Base-by-base conservation (phyloP, 92 coral and sea anemone genomes). In the Zoanthus sociatus region DNA sequence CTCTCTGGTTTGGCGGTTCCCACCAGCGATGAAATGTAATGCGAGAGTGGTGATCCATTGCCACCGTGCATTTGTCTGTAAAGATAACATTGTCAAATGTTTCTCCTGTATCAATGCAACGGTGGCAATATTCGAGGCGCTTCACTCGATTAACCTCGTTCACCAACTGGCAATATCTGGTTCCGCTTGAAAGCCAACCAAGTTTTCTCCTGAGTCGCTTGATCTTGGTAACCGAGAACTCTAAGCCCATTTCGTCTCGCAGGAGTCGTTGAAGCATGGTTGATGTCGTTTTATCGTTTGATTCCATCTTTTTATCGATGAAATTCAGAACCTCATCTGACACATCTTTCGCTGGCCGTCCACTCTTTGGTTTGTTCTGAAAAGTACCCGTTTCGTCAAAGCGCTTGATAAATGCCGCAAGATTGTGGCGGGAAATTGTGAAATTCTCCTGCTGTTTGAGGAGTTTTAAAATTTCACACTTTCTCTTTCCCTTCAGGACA, bases 91-190 rank as follows among this genome's bases (percentile, higher is more conserved):
- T 72, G 32, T 78, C 89, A 66, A 92, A 89, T 55, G 47, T 76
- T 48, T 89, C 91, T 8, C 76, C 75, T 51, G 71, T 55, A 45
- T 78, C 58, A 46, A 48, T n/a, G 64, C 88, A 87, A 55, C 83
- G 68, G 60, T 51, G 88, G 82, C 90, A 83, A 58, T 86, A 90
- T 73, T 71, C 91, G 32, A 92, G 79, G 2, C 95, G 84, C 53
- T 88, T 83, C n/a, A 84, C 77, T 2, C 83, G 69, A 70, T 89
- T 92, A 6, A 74, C 78, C 69, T 90, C 92, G 50, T 56, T 78
- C 4, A 92, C 90, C 2, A 92, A 60, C 53, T 92, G 92, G 45
- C 93, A 90, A 69, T 92, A 92, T 75, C 87, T 92, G 4, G 93
- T 42, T 20, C 90, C 85, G 18, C 85, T 87, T 9, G 83, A 74